These are phyloP conservation scores for Enteromius radiatus DNA, from an alignment of 2,797 vertebrate genomes.

Conservation along the genomic window DNA sequence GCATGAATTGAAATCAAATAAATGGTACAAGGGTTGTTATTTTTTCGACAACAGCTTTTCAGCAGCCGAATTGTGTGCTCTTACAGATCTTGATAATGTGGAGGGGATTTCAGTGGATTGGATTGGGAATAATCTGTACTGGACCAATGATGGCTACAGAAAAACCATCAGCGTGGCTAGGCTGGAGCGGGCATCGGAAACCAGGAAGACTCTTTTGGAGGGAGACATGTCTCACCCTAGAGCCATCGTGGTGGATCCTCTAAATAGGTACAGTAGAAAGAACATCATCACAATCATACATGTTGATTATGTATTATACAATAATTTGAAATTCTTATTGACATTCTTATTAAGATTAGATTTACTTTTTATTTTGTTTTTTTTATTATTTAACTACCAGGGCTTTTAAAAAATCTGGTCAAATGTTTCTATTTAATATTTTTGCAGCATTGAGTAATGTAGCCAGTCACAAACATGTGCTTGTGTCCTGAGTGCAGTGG, in stretches of 20 bases:
- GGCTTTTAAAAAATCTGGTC: neutral
- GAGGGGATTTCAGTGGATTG: slow-evolving; percentile 99
- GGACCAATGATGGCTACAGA: slow-evolving; percentile 96
- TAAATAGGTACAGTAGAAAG: slow-evolving; percentile 85
- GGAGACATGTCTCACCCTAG: slow-evolving; percentile 98
- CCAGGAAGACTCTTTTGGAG: slow-evolving; percentile 91
- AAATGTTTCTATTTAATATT: neutral
- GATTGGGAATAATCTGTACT: slow-evolving; percentile 97
- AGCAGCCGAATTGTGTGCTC: neutral
- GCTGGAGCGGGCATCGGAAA: slow-evolving; percentile 89
- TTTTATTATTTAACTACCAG: neutral
- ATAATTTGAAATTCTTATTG: neutral
- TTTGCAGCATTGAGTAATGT: neutral
- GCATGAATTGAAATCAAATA: neutral
- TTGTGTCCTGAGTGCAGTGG: neutral
- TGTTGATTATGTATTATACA: neutral
- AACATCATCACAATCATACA: neutral
- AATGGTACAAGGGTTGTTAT: slow-evolving; percentile 6
- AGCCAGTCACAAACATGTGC: neutral
- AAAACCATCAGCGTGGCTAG: slow-evolving; percentile 95
- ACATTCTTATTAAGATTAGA: neutral
- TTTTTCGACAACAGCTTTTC: neutral
- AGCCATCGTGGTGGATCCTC: slow-evolving; percentile 97
- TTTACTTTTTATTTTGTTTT: neutral
- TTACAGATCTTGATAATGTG: slow-evolving; percentile 94